Evolutionary conservation across 37 sponge, comb jelly and placozoan species (phyloP), one percentile per base, ranked within the genome.

Genomic region (Dysidea cf. avara): DNA sequence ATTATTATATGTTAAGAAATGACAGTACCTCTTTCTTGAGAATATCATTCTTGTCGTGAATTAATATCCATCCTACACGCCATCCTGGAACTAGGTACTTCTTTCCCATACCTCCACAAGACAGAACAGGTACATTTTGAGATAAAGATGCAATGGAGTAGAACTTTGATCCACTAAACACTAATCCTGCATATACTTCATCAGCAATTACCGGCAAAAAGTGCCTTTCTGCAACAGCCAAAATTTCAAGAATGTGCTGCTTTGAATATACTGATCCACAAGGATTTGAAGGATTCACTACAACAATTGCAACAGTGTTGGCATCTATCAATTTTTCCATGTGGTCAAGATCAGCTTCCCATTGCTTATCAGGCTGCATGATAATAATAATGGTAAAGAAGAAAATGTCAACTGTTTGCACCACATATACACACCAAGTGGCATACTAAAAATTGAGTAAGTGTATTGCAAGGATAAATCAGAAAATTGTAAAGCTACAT

Each of bases 31-130:
- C 80, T 1, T 72, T 30, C 40, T 56, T 46, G 22, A 97, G 75
- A 29, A 83, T 68, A 21, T 61, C 59, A 14, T 90, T 72, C 39
- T 81, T 73, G 82, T 97, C 95, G 56, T 94, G 89, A 3, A 94
- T 69, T 7, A 94, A 18, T 7, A 97, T 61, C 99, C 99, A 97
- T 1, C 99, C 99, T 48, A 86, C 33, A 14, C 99, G 69, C 99
- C 99, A 97, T 18, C 99, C 99, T n/a, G 99, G 95, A 11, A 97
- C 79, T 68, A 97, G 46, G 61, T 68, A 93, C 74, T 71, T 64
- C 72, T 97, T 94, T 50, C 80, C 74, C 22, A 92, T 56, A 4
- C 84, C 87, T 2, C 89, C 86, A 75, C 92, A 90, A 12, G 86
- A 64, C 7, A 97, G 71, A 58, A 91, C 78, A 16, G 98, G 98